A percentile compares a stretch with the other conserved stretches of the same genome.
Conservation (phyloP, 1,140 invertebrate genomes). For the Cyphomyrmex costatus region DNA sequence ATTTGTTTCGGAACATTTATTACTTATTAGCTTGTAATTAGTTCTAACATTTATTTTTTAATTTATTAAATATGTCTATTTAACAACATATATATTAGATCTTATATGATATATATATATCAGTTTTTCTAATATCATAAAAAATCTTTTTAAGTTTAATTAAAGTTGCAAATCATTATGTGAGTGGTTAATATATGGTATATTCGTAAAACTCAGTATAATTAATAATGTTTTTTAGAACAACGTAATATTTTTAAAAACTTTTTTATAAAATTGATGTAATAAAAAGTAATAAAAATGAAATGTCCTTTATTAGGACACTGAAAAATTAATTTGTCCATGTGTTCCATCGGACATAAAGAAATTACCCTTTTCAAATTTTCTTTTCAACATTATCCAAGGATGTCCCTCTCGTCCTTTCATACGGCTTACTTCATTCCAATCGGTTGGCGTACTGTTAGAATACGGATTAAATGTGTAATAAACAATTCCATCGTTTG, state of each 20-base stretch:
- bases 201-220: not conserved
- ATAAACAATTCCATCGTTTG: slow-evolving; percentile 43
- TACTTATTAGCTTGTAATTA: not conserved
- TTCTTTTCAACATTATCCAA: slow-evolving; percentile 61
- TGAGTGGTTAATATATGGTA: not conserved
- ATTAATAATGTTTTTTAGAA: not conserved
- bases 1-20: not conserved
- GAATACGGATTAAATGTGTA: slow-evolving; percentile 72
- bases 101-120: not conserved
- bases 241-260: not conserved
- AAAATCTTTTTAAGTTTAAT: not conserved
- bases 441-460: not conserved
- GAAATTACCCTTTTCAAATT: not conserved
- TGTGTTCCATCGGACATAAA: not conserved
- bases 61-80: not conserved
- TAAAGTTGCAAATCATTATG: not conserved
- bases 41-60: not conserved
- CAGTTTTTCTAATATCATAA: not conserved
- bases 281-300: not conserved
- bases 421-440: slow-evolving; percentile 1
- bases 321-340: not conserved
- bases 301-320: not conserved
- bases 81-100: not conserved
- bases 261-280: not conserved
- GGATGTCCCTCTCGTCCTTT: slow-evolving; percentile 62